Evolutionary conservation across 2,888 invertebrate genomes (phyloP).

Genomic region (Platynereis dumerilii): DNA sequence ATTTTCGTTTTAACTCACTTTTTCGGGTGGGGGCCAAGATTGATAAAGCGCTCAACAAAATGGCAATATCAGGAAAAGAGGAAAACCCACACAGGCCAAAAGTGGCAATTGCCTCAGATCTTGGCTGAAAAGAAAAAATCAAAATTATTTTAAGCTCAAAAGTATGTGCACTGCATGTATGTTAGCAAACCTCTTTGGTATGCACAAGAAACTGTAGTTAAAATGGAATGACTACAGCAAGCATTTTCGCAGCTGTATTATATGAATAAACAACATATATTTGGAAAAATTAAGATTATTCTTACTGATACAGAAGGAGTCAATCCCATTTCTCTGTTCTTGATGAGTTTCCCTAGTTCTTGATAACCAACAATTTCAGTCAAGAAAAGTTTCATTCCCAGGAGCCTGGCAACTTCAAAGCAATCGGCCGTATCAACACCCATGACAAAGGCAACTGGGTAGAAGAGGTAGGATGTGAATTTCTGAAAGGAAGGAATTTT

Average conservation of each 20-base stretch:
- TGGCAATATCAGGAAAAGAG: neutral
- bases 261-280: too few species aligned
- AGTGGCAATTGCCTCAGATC: neutral
- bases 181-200: neutral
- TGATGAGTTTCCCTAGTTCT: constrained; percentile 3
- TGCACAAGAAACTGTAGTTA: too few species aligned
- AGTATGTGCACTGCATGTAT: neutral
- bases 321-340: neutral
- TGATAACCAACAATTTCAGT: constrained; percentile 1
- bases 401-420: neutral
- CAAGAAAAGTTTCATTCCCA: constrained; percentile 3
- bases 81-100: constrained; percentile 1
- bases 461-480: constrained; percentile 4
- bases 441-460: neutral
- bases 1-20: neutral
- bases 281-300: too few species aligned
- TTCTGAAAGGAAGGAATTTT: neutral
- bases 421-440: neutral
- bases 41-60: neutral
- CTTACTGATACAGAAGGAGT: constrained; percentile 2
- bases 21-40: neutral
- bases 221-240: too few species aligned
- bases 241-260: too few species aligned
- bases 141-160: neutral
- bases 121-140: neutral